Evolutionary conservation across 37 sponge, comb jelly and placozoan genomes (phyloP).

Genomic region (Theonella swinhoei): DNA sequence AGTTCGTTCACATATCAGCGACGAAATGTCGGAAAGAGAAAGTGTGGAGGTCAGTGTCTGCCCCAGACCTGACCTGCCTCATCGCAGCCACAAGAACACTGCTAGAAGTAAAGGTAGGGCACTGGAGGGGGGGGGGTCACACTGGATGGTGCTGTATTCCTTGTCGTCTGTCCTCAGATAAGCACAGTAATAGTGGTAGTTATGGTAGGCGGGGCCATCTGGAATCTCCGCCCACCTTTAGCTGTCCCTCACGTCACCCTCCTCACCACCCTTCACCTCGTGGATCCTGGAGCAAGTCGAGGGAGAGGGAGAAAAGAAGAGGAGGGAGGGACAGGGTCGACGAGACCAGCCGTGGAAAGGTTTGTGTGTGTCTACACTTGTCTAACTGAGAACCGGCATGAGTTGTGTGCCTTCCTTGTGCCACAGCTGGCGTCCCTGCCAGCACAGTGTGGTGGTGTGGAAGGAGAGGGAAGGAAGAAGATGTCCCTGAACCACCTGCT

Average conservation of each 20-base stretch:
- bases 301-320: conserved; percentile 6
- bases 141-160: too few relatives aligned
- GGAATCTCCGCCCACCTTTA: neutral
- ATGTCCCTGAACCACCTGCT: conserved; percentile 82
- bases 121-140: too few relatives aligned
- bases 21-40: neutral
- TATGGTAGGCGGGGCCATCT: neutral
- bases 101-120: neutral
- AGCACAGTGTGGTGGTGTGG: too few relatives aligned
- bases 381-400: conserved; percentile 10
- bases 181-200: neutral
- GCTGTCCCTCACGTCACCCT: neutral
- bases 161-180: neutral
- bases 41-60: neutral
- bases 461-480: conserved; percentile 41
- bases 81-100: neutral
- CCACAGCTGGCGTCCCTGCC: neutral
- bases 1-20: neutral
- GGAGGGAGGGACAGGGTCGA: neutral
- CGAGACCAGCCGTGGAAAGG: neutral
- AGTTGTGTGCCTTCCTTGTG: conserved; percentile 9
- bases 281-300: neutral
- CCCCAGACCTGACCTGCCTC: neutral
- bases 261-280: neutral
- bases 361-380: conserved; percentile 27